Base-by-base conservation (phyloP, 2,888 invertebrate genomes). In the Mythimna loreyi region DNA sequence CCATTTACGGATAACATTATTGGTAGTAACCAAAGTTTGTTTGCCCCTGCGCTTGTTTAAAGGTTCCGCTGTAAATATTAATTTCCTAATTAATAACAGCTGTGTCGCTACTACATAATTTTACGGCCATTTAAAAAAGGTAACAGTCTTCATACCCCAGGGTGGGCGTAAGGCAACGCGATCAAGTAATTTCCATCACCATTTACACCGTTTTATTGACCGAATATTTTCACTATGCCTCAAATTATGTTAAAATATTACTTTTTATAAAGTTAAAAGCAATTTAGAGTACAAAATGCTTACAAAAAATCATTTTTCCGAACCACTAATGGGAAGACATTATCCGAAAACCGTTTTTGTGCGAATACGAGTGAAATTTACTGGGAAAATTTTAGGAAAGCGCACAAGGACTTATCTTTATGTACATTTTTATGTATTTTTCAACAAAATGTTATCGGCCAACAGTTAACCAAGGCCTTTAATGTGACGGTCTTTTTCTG, bases 381-480 rank as follows among this genome's bases (percentile, higher is more conserved):
- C 90, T 89, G 89, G 81, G 83, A 80, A 89, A 90, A 90, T 92
- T 93, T 92, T 89, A 87, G 88, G 88, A 88, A 87, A 90, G 85
- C 75, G 84, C 87, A 84, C 87, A 81, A 86, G 81, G 88, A 90
- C 89, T 93, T 94, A 93, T 93, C 92, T 93, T 94, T 93, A 93
- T 91, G 91, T 90, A 91, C 85, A 90, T 89, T 93, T 92, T 94
- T 92, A 93, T 91, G 91, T 91, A 89, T 92, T 92, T 92, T 89
- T 85, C 87, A 83, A 87, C 89, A 87, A 90, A 93, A 90, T 87
- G 87, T 92, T 92, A 94, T 92, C 92, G 88, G 88, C 83, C 88
- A 87, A 86, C 89, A 87, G 90, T 91, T 89, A 90, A 92, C 89
- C 77, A 87, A 83, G 83, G 72, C 84, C 82, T 90, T 90, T 91